phyloP scores from a whole-genome alignment of 2,888 invertebrate species.

The Argyresthia goedartella region DNA sequence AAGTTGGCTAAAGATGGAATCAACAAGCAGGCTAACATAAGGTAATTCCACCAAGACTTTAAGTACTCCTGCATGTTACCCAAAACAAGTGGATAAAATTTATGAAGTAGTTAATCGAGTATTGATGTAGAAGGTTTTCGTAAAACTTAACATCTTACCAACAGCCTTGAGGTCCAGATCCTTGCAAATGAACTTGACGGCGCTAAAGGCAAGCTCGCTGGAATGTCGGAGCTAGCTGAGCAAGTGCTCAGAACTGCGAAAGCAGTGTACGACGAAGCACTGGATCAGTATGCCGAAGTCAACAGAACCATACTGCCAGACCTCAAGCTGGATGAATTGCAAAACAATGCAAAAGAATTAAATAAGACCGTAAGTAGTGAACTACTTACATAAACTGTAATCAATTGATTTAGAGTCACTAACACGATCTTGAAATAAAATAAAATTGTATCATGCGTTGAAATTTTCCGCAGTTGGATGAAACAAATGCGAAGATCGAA shows the following conservation, averaged over 20 bases:
- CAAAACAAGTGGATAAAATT: too few species aligned
- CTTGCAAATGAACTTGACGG: conserved; percentile 76
- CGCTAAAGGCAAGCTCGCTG: conserved; percentile 77
- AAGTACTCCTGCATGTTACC: too few species aligned
- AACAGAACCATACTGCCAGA: conserved; percentile 83
- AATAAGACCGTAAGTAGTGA: conserved; percentile 42
- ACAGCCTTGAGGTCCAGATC: conserved; percentile 76
- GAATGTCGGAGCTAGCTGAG: conserved; percentile 78
- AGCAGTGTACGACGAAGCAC: conserved; percentile 84
- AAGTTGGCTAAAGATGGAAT: conserved; percentile 84
- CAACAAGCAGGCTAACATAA: conserved; percentile 80
- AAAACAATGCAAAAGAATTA: conserved; percentile 76
- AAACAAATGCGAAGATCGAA: conserved; percentile 64
- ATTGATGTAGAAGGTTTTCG: too few species aligned
- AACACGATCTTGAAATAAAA: background rate
- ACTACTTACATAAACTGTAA: background rate
- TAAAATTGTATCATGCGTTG: background rate
- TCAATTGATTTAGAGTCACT: background rate
- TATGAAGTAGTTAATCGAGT: too few species aligned
- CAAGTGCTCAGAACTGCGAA: conserved; percentile 81
- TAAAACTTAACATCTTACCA: background rate
- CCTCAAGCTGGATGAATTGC: conserved; percentile 79
- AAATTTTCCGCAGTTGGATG: conserved; percentile 63
- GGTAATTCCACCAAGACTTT: conserved; percentile 37
- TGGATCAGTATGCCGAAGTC: conserved; percentile 84